These are phyloP conservation scores for Coenonympha glycerion DNA, from an alignment of 2,888 invertebrate genomes.

Conservation along the genomic window DNA sequence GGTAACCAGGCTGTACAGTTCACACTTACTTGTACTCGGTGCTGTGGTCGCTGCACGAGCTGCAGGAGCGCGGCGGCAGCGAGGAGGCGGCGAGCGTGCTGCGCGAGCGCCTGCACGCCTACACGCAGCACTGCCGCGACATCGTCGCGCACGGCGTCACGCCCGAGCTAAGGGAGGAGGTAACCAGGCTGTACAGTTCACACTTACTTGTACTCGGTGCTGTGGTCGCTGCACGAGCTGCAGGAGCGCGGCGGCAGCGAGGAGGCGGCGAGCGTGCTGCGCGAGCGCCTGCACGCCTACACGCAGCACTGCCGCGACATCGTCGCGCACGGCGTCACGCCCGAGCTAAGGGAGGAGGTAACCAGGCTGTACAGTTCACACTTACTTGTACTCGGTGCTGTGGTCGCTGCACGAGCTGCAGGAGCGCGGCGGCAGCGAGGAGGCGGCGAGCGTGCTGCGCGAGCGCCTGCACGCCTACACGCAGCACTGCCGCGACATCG, in stretches of 20 bases:
- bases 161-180: conserved; percentile 83
- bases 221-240: conserved; percentile 5
- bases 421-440: conserved; percentile 39
- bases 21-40: conserved; percentile 79
- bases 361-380: no score
- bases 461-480: conserved; percentile 85
- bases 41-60: conserved; percentile 6
- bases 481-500: conserved; percentile 73
- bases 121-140: conserved; percentile 80
- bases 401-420: background rate
- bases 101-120: conserved; percentile 81
- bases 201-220: conserved; percentile 73
- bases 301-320: conserved; percentile 78
- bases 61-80: conserved; percentile 5
- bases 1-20: no score
- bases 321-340: conserved; percentile 36
- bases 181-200: no score
- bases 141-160: conserved; percentile 30
- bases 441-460: conserved; percentile 75
- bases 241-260: conserved; percentile 22
- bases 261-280: conserved; percentile 76
- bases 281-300: conserved; percentile 83
- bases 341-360: conserved; percentile 84
- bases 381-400: conserved; percentile 69
- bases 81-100: conserved; percentile 75